A percentile compares a stretch with the other conserved stretches of the same genome.
These are phyloP conservation scores for Darevskia nairensis DNA, from an alignment of 2,797 vertebrate species.

Conservation along the genomic window DNA sequence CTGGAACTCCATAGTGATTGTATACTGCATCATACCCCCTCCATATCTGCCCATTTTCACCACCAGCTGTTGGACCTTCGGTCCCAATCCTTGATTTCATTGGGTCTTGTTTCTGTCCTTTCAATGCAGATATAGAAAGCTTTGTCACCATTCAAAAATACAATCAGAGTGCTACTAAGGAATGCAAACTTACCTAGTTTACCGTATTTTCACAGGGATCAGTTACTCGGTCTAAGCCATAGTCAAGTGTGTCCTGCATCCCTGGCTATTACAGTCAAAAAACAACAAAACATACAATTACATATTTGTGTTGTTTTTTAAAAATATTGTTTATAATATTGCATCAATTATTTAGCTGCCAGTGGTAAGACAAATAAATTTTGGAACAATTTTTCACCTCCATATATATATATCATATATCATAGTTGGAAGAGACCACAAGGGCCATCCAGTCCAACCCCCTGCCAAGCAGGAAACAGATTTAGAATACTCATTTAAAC, in stretches of 20 bases:
- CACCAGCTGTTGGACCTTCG: neutral
- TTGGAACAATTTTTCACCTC: neutral
- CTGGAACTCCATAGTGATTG: neutral
- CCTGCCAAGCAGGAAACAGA: no score
- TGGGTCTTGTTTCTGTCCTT: slow-evolving; percentile 26
- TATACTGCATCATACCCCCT: neutral
- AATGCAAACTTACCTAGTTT: slow-evolving; percentile 86
- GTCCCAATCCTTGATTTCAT: neutral
- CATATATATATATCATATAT: neutral
- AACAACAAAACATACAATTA: neutral
- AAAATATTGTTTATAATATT: neutral
- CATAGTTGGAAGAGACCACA: no score
- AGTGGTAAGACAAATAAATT: neutral
- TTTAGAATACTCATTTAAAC: no score
- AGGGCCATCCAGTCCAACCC: no score
- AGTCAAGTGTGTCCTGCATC: slow-evolving; percentile 88
- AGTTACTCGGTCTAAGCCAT: slow-evolving; percentile 86
- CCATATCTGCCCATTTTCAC: neutral
- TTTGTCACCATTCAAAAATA: neutral
- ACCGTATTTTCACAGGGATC: slow-evolving; percentile 91
- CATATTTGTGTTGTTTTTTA: neutral
- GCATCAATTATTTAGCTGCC: neutral
- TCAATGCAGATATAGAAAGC: neutral
- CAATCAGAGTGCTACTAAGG: neutral
- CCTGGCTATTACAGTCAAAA: slow-evolving; percentile 83